These are phyloP conservation scores for Sinocyclocheilus maitianheensis DNA, from an alignment of 2,113 vertebrate species.

Conservation along the genomic window DNA sequence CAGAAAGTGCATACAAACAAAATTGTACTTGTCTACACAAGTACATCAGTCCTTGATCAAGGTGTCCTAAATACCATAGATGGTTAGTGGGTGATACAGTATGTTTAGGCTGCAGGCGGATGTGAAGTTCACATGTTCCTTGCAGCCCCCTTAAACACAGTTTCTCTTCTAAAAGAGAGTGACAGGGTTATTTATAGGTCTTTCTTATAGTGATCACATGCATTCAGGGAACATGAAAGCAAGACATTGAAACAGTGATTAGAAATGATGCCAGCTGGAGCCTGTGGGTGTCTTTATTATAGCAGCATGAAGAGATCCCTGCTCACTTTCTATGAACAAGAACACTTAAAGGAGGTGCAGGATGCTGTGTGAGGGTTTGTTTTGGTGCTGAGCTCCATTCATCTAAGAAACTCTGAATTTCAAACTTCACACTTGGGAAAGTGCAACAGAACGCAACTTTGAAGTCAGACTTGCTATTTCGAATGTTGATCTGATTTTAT, in stretches of 20 bases:
- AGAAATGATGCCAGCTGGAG: conserved; percentile 26
- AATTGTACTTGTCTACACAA: background rate
- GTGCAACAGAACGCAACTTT: background rate
- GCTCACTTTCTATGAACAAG: background rate
- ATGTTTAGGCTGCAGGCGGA: conserved; percentile 11
- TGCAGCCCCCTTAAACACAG: background rate
- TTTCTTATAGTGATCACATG: conserved; percentile 16
- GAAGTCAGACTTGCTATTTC: background rate
- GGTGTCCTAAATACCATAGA: conserved; percentile 7
- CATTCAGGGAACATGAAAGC: conserved; percentile 54
- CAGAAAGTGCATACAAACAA: background rate
- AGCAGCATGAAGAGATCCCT: background rate
- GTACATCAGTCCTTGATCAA: background rate
- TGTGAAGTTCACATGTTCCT: conserved; percentile 18
- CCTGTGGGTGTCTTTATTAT: conserved; percentile 29
- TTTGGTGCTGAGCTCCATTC: conserved; percentile 1
- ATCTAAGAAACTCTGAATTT: background rate
- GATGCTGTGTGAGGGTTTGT: conserved; percentile 35
- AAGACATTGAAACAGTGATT: conserved; percentile 64
- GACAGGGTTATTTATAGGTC: conserved; percentile 67
- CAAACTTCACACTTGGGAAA: background rate
- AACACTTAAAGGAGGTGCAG: background rate
- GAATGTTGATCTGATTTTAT: background rate
- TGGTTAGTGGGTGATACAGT: background rate
- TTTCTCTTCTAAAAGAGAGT: conserved; percentile 7